Conservation (phyloP, 2,113 vertebrate species). For the Etheostoma spectabile region DNA sequence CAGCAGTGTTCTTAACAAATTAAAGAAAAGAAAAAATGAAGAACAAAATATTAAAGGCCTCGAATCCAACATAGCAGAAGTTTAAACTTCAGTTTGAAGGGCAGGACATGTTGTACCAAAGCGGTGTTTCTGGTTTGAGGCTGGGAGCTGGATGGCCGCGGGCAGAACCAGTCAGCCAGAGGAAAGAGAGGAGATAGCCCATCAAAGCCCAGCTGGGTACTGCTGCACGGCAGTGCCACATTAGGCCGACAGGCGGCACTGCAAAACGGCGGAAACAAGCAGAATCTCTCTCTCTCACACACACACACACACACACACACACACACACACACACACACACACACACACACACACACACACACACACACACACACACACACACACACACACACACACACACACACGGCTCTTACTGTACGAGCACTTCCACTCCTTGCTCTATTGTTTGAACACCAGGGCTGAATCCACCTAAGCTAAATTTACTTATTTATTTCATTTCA, state of each 20-base stretch:
- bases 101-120: slow-evolving; percentile 50
- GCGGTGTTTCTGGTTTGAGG: slow-evolving; percentile 75
- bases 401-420: slow-evolving; percentile 25
- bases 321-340: not conserved
- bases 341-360: no score
- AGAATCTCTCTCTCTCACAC: not conserved
- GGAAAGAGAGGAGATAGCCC: slow-evolving; percentile 49
- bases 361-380: no score
- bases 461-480: slow-evolving; percentile 8
- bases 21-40: not conserved
- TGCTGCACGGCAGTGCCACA: slow-evolving; percentile 12
- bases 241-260: slow-evolving; percentile 82
- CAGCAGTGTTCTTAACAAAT: not conserved
- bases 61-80: slow-evolving; percentile 18
- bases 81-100: slow-evolving; percentile 40
- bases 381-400: not conserved
- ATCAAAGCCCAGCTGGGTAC: slow-evolving; percentile 50
- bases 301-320: no score
- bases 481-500: not conserved
- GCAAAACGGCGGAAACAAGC: slow-evolving; percentile 69
- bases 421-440: slow-evolving; percentile 38
- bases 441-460: slow-evolving; percentile 52
- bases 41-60: slow-evolving; percentile 3
- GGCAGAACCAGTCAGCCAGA: slow-evolving; percentile 56
- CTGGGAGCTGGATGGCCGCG: slow-evolving; percentile 68